Percentiles rank a stretch among this genome's conserved stretches.
phyloP scores from a whole-genome alignment of 2,797 vertebrate genomes.

The Psittacula echo region DNA sequence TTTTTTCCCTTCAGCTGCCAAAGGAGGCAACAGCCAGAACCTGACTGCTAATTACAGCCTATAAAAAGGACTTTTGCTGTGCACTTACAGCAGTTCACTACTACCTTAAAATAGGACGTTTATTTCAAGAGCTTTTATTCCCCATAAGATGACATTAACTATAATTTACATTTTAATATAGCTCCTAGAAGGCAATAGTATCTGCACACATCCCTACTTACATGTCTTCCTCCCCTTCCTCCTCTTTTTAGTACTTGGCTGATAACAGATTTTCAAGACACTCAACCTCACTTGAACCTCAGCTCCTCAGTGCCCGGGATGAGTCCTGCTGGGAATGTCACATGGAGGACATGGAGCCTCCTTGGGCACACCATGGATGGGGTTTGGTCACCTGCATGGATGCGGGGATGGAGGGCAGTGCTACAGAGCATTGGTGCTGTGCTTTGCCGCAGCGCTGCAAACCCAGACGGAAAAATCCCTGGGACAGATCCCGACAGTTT shows the following conservation, averaged over 20 bases:
- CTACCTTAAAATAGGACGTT: slow-evolving; percentile 45
- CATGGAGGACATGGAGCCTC: fast-evolving
- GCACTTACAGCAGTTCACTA: not conserved
- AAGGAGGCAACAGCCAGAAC: not conserved
- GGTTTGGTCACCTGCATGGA: not conserved
- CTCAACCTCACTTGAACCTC: not conserved
- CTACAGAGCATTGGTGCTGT: not conserved
- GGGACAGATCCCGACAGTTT: not conserved
- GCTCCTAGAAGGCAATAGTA: slow-evolving; percentile 49
- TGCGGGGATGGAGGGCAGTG: fast-evolving
- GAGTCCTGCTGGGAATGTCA: not conserved
- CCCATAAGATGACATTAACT: slow-evolving; percentile 10
- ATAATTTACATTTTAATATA: slow-evolving; percentile 62
- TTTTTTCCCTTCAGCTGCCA: not conserved
- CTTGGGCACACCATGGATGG: fast-evolving
- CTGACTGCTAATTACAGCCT: not conserved
- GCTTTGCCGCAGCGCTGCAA: not conserved
- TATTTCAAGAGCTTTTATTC: slow-evolving; percentile 24
- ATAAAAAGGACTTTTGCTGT: not conserved
- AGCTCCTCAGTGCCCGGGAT: fast-evolving
- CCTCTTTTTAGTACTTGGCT: not conserved
- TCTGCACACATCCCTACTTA: not conserved
- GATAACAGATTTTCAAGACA: not conserved
- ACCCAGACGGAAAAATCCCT: not conserved
- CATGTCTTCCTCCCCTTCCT: not conserved